phyloP scores from a whole-genome alignment of 2,797 vertebrate genomes.

The Loris lydekkerianus region DNA sequence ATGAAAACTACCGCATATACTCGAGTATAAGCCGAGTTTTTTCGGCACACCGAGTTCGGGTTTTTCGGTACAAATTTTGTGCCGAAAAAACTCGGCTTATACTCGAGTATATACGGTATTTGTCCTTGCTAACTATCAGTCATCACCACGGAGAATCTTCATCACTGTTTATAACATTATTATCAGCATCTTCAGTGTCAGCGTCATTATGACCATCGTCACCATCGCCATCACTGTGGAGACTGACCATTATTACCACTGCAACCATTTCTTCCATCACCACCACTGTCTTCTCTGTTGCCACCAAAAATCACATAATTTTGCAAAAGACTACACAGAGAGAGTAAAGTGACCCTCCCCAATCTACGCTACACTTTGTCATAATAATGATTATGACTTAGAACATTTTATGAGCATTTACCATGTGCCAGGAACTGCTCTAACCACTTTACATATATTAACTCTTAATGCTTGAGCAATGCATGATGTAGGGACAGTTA shows the following conservation, averaged over 20 bases:
- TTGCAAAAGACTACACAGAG: slow-evolving; percentile 11
- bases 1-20: not conserved
- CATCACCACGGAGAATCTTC: too few species aligned
- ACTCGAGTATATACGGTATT: too few species aligned
- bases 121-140: not conserved
- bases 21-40: too few species aligned
- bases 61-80: too few species aligned
- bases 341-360: not conserved
- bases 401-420: not conserved
- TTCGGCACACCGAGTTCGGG: too few species aligned
- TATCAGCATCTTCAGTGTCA: not conserved
- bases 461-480: not conserved
- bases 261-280: not conserved
- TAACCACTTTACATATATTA: not conserved
- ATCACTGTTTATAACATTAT: not conserved
- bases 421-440: not conserved
- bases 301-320: not conserved
- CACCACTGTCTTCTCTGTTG: not conserved
- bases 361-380: not conserved
- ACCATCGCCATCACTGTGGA: not conserved
- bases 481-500: not conserved
- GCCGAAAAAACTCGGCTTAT: too few species aligned
- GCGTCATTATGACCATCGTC: accelerated
- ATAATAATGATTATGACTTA: not conserved
- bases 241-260: not conserved